These are phyloP conservation scores for Chaetops frenatus DNA, from an alignment of 2,113 vertebrate species.

Conservation along the genomic window DNA sequence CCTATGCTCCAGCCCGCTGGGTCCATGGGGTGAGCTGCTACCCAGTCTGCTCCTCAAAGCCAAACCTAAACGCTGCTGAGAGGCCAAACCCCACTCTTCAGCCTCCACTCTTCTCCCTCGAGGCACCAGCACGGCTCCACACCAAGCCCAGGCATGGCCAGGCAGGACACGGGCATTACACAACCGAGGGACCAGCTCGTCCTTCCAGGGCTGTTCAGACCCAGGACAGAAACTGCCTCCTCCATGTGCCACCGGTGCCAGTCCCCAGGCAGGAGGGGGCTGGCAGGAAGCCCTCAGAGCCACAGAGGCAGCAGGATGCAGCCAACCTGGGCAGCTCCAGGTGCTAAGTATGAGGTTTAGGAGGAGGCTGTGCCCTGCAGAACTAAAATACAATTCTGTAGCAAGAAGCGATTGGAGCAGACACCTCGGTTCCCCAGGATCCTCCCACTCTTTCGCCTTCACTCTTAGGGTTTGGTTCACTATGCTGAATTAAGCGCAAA, in stretches of 20 bases:
- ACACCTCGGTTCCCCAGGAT: neutral
- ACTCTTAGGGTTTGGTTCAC: neutral
- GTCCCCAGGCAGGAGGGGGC: accelerated
- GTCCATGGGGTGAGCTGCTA: neutral
- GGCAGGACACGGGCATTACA: neutral
- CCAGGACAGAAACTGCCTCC: neutral
- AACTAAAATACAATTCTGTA: accelerated
- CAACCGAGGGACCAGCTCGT: neutral
- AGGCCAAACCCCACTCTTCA: neutral
- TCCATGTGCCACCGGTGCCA: accelerated
- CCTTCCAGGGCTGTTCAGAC: neutral
- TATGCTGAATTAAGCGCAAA: accelerated
- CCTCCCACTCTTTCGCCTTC: neutral
- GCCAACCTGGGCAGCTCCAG: neutral
- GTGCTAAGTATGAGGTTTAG: accelerated
- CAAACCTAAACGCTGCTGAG: neutral
- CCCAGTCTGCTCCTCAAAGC: neutral
- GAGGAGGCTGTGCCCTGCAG: neutral
- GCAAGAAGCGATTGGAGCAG: accelerated
- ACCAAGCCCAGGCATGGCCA: neutral
- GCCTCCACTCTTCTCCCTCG: no score
- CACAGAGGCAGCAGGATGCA: accelerated
- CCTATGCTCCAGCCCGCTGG: neutral
- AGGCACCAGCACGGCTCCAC: neutral
- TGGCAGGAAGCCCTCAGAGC: neutral